These are phyloP conservation scores for Melipona beecheii DNA, from an alignment of 2,888 invertebrate species.

Conservation along the genomic window DNA sequence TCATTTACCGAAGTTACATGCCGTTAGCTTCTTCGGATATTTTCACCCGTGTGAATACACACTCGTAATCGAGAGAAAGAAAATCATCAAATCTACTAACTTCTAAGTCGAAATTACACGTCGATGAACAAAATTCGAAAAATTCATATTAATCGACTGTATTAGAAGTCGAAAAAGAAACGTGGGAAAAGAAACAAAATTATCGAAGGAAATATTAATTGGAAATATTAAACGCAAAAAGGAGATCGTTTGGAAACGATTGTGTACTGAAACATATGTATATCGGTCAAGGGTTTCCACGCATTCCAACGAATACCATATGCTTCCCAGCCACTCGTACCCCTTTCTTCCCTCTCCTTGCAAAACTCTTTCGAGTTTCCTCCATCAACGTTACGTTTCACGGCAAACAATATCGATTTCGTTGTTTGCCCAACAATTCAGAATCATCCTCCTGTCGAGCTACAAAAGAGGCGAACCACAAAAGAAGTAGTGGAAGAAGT, in stretches of 20 bases:
- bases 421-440: constrained; percentile 40
- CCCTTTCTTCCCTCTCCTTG: not conserved
- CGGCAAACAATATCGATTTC: constrained; percentile 45
- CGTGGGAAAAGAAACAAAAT: too few relatives aligned
- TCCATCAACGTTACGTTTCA: constrained; percentile 8
- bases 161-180: too few relatives aligned
- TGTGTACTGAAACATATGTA: too few relatives aligned
- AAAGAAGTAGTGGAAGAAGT: not conserved
- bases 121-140: not conserved
- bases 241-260: not conserved
- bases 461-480: not conserved
- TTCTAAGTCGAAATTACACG: not conserved
- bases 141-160: not conserved
- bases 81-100: not conserved
- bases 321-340: constrained; percentile 3
- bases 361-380: constrained; percentile 1
- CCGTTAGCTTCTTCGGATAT: not conserved
- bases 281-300: not conserved
- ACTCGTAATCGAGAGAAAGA: not conserved
- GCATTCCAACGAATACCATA: constrained; percentile 1
- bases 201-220: not conserved
- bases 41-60: not conserved
- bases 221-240: not conserved
- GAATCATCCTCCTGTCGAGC: constrained; percentile 23
- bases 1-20: not conserved